Conservation (phyloP, 2,113 vertebrate genomes). For the Amphilophus citrinellus region DNA sequence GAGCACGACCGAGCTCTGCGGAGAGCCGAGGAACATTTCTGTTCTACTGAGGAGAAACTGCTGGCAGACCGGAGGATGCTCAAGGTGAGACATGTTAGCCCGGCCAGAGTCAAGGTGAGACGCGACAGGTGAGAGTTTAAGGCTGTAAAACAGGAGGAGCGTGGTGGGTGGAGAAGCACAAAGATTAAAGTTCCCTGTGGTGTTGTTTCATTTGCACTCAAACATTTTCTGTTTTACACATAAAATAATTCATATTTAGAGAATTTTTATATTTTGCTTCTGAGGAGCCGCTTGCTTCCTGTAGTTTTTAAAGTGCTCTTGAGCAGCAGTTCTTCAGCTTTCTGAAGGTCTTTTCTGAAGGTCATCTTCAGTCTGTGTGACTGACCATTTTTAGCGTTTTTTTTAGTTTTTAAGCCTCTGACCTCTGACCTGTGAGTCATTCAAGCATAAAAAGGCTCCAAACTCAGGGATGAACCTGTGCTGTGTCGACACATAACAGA, state of each 20-base stretch:
- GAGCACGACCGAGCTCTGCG: conserved; percentile 85
- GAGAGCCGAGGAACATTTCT: conserved; percentile 88
- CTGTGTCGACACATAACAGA: no score
- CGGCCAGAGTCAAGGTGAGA: background rate
- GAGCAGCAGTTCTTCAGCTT: background rate
- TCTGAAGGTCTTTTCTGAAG: no score
- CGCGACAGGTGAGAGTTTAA: background rate
- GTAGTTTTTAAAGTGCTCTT: background rate
- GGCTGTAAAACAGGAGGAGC: background rate
- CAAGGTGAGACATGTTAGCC: conserved; percentile 79
- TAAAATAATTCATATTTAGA: background rate
- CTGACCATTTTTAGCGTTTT: no score
- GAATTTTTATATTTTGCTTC: no score
- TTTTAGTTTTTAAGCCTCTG: no score
- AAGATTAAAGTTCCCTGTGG: background rate
- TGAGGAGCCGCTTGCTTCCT: background rate
- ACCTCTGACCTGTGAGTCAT: no score
- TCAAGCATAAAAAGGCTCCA: no score
- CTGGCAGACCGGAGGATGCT: conserved; percentile 85
- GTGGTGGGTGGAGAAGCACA: background rate
- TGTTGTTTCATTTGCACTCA: no score
- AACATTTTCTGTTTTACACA: background rate
- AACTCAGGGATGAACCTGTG: no score
- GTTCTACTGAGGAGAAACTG: conserved; percentile 71
- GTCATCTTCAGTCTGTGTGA: no score